phyloP scores from a whole-genome alignment of 2,888 invertebrate species.

The Eupithecia abbreviata region DNA sequence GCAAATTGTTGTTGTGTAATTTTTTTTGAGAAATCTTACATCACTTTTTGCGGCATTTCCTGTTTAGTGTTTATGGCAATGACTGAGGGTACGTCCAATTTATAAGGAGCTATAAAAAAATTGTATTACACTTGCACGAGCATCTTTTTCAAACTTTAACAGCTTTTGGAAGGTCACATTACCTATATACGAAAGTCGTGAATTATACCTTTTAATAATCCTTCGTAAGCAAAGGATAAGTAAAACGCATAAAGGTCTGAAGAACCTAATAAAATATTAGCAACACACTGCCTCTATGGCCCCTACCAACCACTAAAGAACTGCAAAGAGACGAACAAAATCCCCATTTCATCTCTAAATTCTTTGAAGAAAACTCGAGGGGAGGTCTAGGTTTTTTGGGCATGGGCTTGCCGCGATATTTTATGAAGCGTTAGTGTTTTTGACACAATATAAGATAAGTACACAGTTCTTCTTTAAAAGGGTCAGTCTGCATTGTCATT shows the following conservation, averaged over 20 bases:
- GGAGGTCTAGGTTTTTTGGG: conserved; percentile 44
- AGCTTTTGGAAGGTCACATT: background rate
- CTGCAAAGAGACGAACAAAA: conserved; percentile 21
- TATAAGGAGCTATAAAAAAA: too few relatives aligned
- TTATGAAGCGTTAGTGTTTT: conserved; percentile 62
- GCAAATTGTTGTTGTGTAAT: too few relatives aligned
- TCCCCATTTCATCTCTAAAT: background rate
- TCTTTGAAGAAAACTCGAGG: background rate
- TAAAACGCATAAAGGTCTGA: conserved; percentile 48
- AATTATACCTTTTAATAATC: conserved; percentile 36
- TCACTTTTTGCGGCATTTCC: too few relatives aligned
- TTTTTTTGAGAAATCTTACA: too few relatives aligned
- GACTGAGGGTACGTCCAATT: too few relatives aligned
- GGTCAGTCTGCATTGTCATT: conserved; percentile 42
- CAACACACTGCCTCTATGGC: conserved; percentile 51
- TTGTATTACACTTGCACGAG: too few relatives aligned
- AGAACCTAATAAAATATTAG: conserved; percentile 59
- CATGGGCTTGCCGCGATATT: conserved; percentile 52
- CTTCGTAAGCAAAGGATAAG: conserved; percentile 47
- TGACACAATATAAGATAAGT: conserved; percentile 58
- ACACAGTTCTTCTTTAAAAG: conserved; percentile 42
- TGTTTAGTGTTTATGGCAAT: too few relatives aligned
- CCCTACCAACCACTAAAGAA: conserved; percentile 42
- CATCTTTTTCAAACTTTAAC: background rate
- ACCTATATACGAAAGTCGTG: background rate